Evolutionary conservation across 2,888 invertebrate genomes (phyloP).

Genomic region (Rugalucina vietnamica): DNA sequence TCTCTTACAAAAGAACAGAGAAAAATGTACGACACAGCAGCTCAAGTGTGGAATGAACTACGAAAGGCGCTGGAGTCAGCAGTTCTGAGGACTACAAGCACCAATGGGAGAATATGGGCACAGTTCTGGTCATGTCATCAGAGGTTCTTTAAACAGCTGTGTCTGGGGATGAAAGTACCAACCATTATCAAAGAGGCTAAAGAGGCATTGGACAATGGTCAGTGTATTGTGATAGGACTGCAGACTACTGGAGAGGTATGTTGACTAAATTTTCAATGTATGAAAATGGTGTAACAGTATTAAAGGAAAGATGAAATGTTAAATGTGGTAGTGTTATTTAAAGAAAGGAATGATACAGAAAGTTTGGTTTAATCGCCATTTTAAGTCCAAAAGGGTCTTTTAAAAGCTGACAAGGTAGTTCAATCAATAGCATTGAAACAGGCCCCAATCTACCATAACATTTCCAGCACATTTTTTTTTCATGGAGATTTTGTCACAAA

Average conservation of each 20-base stretch:
- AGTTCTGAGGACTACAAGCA: slow-evolving; percentile 67
- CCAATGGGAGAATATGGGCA: slow-evolving; percentile 74
- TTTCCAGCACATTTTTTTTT: too few species aligned
- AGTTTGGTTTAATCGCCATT: too few species aligned
- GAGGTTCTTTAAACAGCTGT: slow-evolving; percentile 83
- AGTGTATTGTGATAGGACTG: slow-evolving; percentile 82
- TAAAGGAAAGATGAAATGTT: too few species aligned
- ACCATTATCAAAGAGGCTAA: slow-evolving; percentile 78
- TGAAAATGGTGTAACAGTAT: too few species aligned
- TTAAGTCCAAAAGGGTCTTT: too few species aligned
- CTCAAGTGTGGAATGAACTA: slow-evolving; percentile 81
- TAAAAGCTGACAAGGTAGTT: too few species aligned
- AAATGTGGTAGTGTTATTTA: too few species aligned
- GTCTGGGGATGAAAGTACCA: slow-evolving; percentile 84
- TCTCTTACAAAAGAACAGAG: slow-evolving; percentile 75
- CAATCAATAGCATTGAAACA: too few species aligned
- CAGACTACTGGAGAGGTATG: slow-evolving; percentile 83
- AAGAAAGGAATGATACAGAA: too few species aligned
- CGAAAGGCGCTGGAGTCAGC: slow-evolving; percentile 78
- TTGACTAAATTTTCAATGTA: too few species aligned
- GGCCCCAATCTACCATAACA: too few species aligned
- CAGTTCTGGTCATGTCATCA: slow-evolving; percentile 82
- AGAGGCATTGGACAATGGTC: slow-evolving; percentile 73
- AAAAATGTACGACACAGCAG: slow-evolving; percentile 79
- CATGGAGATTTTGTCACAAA: too few species aligned